A percentile compares a stretch with the other conserved stretches of the same genome.
Conservation (phyloP, 2,113 vertebrate genomes). For the Megaptera novaeangliae region DNA sequence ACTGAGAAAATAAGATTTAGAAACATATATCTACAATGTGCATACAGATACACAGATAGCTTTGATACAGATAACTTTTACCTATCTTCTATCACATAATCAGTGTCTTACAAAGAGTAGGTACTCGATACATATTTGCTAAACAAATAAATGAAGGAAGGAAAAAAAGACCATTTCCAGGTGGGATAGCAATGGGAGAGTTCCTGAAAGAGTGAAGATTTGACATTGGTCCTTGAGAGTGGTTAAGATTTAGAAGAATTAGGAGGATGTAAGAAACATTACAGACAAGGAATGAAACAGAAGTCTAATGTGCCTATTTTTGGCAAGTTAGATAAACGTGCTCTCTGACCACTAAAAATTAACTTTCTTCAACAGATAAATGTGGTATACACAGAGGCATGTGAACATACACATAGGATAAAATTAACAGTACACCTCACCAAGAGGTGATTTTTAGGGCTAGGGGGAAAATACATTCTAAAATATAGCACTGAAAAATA, state of each 20-base stretch:
- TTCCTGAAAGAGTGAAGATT: background rate
- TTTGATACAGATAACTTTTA: background rate
- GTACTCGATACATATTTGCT: background rate
- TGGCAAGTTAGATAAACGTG: background rate
- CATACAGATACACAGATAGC: too few relatives aligned
- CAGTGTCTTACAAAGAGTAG: background rate
- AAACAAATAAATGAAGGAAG: background rate
- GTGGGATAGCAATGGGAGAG: background rate
- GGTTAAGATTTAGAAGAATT: background rate
- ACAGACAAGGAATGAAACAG: slow-evolving; percentile 23
- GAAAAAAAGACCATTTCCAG: background rate
- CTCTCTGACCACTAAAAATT: slow-evolving; percentile 43
- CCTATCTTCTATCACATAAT: background rate
- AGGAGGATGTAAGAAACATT: background rate
- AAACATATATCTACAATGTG: background rate
- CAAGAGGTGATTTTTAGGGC: background rate
- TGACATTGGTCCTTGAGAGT: background rate
- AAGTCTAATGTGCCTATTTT: background rate
- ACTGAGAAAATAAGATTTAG: background rate
- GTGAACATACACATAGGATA: background rate
- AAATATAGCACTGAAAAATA: slow-evolving; percentile 21
- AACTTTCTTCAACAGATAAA: slow-evolving; percentile 30
- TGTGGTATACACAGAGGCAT: background rate
- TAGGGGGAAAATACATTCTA: background rate
- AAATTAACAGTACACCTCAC: background rate